Base-by-base conservation (phyloP, 2,797 vertebrate species). In the Chelonia mydas region DNA sequence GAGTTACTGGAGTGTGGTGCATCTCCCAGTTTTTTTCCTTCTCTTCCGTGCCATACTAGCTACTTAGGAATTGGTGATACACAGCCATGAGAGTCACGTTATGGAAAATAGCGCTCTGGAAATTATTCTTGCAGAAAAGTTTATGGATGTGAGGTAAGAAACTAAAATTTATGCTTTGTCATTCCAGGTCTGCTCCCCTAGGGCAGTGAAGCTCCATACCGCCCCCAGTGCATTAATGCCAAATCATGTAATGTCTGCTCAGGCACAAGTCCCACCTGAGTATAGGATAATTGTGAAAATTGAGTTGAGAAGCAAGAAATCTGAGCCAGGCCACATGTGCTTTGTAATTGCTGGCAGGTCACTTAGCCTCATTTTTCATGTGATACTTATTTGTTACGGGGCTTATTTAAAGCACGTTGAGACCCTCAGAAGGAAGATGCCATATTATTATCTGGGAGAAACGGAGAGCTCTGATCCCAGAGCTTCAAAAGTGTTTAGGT, bases 161-260 rank as follows among this genome's bases (percentile, higher is more conserved):
- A 86, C 4, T 41, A 89, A 84, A 72, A 15, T 13, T 7, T 47
- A 33, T 41, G 7, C 16, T 10, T 3, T 13, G 77, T 21, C 0
- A 0, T 61, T 88, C 81, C 3, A 2, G 37, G 11, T 95, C 89
- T 81, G 51, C 33, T 89, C 33, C 68, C 76, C 79, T 21, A 11
- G 85, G 45, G 59, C 50, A 37, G 23, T 59, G 81, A 12, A 1
- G 3, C 33, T 25, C 78, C 37, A 72, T 19, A 21, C 19, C 11
- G 19, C 65, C n/a, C 59, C 19, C 65, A 72, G 3, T 84, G 49
- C 74, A 89, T 49, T 50, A 94, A 4, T 33, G 55, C 9, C 25
- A 81, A 17, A 50, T 5, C 37, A 78, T 0, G 0, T 3, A 3
- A 85, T 2, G 3, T 27, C 23, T 81, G 37, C 65, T 33, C 10